Evolutionary conservation across 2,797 vertebrate genomes (phyloP), one percentile per base, ranked within the genome.

Genomic region (Botia kubotai): DNA sequence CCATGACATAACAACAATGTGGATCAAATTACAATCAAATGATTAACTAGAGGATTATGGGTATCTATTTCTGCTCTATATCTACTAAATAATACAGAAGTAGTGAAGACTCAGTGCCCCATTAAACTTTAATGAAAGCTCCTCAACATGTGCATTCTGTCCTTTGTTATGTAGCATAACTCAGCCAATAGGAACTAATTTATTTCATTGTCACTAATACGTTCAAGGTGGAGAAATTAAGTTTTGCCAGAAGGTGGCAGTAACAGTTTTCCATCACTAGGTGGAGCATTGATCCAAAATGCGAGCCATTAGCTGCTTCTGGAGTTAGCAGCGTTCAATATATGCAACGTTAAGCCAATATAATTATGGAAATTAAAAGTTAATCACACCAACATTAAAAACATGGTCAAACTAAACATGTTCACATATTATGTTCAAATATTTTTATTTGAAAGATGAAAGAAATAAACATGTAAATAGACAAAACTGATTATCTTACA

Each of bases 401-500:
- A 63, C 23, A 33, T 17, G 13, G 4, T 58, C 19, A 16, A 52
- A 16, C 12, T 52, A 16, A 52, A 14, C 50, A 52, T 2, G 50
- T 52, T 43, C 39, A 7, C 14, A 16, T 52, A 52, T 52, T 52
- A 52, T 14, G 16, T 17, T 52, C 5, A 19, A 17, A 19, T 6
- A 57, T 19, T n/a, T n/a, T 57, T 6, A 21, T n/a, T 7, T 57
- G 7, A 57, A 21, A 21, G 21, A 13, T 8, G n/a, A 36, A 1
- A 65, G 16, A 36, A 66, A 4, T 14, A 6, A 33, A 63, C 87
- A 96, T 84, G 69, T 95, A 93, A 0, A 92, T 90, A 0, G 95
- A 92, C 0, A 94, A 94, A 85, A 48, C 60, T 46, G 33, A 19
- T 21, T 14, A 48, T 84, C 91, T 94, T 87, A 94, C 94, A 14